Conservation (phyloP, 1,140 invertebrate genomes). For the Agrilus planipennis region DNA sequence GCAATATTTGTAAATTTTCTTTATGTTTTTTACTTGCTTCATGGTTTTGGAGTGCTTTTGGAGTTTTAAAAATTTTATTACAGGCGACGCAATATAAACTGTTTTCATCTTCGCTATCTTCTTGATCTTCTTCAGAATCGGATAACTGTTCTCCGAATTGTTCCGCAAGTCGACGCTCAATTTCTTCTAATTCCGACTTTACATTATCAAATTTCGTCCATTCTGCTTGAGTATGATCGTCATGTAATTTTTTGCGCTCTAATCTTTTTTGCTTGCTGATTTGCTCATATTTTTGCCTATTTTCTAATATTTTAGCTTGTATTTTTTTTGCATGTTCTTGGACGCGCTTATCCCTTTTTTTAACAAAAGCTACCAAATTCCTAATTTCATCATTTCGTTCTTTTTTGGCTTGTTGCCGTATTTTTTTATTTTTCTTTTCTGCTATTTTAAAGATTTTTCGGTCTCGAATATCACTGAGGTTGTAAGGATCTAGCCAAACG, state of each 20-base stretch:
- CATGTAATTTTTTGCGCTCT: constrained; percentile 41
- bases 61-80: constrained; percentile 85
- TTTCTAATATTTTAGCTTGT: constrained; percentile 56
- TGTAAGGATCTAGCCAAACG: constrained; percentile 84
- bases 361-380: constrained; percentile 79
- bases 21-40: constrained; percentile 90
- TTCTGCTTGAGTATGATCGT: constrained; percentile 45
- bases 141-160: constrained; percentile 45
- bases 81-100: constrained; percentile 80
- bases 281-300: constrained; percentile 49
- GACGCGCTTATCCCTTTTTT: constrained; percentile 84
- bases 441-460: constrained; percentile 65
- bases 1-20: constrained; percentile 63
- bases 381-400: constrained; percentile 88
- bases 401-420: constrained; percentile 76
- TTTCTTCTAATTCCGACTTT: constrained; percentile 45
- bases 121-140: constrained; percentile 18
- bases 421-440: constrained; percentile 95
- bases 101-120: constrained; percentile 30
- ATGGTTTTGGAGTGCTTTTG: constrained; percentile 85
- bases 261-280: constrained; percentile 41
- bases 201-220: constrained; percentile 56
- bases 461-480: constrained; percentile 76
- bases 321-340: constrained; percentile 54
- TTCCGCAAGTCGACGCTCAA: constrained; percentile 45